Evolutionary conservation across 2,888 invertebrate species (phyloP).

Genomic region (Aleiodes testaceus): DNA sequence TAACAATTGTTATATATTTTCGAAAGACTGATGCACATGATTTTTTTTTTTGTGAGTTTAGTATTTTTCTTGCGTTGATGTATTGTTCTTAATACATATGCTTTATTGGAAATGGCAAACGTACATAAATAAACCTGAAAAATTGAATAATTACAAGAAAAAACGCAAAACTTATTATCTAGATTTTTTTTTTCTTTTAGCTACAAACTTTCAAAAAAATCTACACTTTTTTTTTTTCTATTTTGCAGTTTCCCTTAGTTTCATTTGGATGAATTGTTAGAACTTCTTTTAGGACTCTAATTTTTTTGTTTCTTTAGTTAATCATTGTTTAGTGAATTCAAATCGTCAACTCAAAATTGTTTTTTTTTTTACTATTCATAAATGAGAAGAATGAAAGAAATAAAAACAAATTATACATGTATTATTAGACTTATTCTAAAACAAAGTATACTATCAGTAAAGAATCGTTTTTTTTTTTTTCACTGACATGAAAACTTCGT

Average conservation of each 20-base stretch:
- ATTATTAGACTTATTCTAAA: constrained; percentile 10
- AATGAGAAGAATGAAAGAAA: constrained; percentile 6
- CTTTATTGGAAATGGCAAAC: constrained; percentile 71
- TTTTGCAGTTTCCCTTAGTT: not conserved
- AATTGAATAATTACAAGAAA: constrained; percentile 63
- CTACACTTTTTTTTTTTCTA: constrained; percentile 41
- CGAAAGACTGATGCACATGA: not conserved
- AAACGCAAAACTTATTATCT: constrained; percentile 69
- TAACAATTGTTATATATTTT: too few relatives aligned
- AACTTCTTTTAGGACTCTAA: constrained; percentile 16
- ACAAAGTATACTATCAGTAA: constrained; percentile 8
- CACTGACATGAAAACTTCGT: constrained; percentile 6
- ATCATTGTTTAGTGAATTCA: constrained; percentile 26
- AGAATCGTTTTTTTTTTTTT: not conserved
- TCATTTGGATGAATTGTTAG: constrained; percentile 21
- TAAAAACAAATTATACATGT: constrained; percentile 24
- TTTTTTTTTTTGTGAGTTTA: too few relatives aligned
- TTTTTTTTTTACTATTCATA: not conserved
- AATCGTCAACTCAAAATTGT: constrained; percentile 8
- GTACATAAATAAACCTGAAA: constrained; percentile 69
- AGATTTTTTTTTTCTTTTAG: constrained; percentile 47
- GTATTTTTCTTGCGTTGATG: constrained; percentile 19
- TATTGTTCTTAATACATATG: constrained; percentile 58
- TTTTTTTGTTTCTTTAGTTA: constrained; percentile 2
- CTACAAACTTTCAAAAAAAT: constrained; percentile 49